Conservation (phyloP, 1,140 invertebrate genomes). For the Pogonus chalceus region DNA sequence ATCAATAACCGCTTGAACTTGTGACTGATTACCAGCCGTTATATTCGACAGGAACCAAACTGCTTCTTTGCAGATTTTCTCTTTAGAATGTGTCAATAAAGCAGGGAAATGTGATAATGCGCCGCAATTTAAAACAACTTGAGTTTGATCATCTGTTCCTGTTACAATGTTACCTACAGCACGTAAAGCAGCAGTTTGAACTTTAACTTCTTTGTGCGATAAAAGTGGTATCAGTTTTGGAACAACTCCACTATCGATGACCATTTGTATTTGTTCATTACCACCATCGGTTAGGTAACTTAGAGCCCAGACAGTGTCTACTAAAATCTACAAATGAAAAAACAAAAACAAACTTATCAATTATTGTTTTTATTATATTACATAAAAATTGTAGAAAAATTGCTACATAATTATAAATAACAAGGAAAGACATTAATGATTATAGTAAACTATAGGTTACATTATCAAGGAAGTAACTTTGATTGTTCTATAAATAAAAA, state of each 20-base stretch:
- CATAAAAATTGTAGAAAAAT: no score
- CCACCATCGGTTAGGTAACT: slow-evolving; percentile 98
- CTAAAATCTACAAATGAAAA: slow-evolving; percentile 67
- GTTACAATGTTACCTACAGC: slow-evolving; percentile 99
- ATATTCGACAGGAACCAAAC: slow-evolving; percentile 99
- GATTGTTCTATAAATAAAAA: slow-evolving; percentile 1
- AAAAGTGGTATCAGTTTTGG: slow-evolving; percentile 89
- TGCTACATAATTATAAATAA: no score
- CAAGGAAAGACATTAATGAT: not conserved
- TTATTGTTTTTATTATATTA: no score
- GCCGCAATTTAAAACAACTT: slow-evolving; percentile 79
- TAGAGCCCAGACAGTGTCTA: slow-evolving; percentile 98
- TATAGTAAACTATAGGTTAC: not conserved
- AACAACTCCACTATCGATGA: slow-evolving; percentile 93
- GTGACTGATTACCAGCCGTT: slow-evolving; percentile 93
- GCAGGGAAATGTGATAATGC: slow-evolving; percentile 86
- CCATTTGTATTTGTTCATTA: slow-evolving; percentile 98
- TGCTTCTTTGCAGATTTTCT: slow-evolving; percentile 85
- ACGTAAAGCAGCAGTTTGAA: slow-evolving; percentile 91
- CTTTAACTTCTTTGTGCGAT: slow-evolving; percentile 94
- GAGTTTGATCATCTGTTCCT: slow-evolving; percentile 95
- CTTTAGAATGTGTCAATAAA: slow-evolving; percentile 79
- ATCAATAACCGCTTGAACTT: slow-evolving; percentile 98
- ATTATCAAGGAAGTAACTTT: not conserved
- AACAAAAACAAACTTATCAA: no score